Evolutionary conservation across 1,140 invertebrate genomes (phyloP), one percentile per base, ranked within the genome.

Genomic region (Ceratitis capitata): DNA sequence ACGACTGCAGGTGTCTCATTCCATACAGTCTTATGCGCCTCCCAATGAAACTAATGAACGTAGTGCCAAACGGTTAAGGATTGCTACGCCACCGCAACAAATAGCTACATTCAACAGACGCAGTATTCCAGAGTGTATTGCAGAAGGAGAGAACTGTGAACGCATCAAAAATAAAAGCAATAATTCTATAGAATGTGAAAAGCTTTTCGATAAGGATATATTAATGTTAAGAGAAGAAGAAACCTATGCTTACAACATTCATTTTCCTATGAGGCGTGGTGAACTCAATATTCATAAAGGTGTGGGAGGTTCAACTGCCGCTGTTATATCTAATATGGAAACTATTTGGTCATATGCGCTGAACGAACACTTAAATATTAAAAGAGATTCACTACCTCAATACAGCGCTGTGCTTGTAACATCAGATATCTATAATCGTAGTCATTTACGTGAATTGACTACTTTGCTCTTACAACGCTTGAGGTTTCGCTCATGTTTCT

Each of bases 381-480:
- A 86, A 0, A 53, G 87, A 9, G 95, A 94, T 89, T 95, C 98
- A 87, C 93, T 98, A 9, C 94, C 95, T 92, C 94, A 96, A 88
- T 98, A 98, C 91, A 95, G 96, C 91, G 97, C 95, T 69, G 96
- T 99, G 1, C 92, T 99, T 3, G 94, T 99, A 69, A 95, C 99
- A 88, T 97, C 98, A 47, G 98, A 98, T 93, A 96, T 98, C 88
- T 99, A 98, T 92, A 96, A 97, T 87, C 94, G 97, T 85, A 95
- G 95, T 19, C 96, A 98, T 93, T 93, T 99, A 32, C 97, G 97
- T 89, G 96, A 97, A 92, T 91, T 98, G 47, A 96, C 96, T 87
- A 96, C 95, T 12, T 90, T 99, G 29, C 92, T 99, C 85, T 90
- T 99, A 4, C 94, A 94, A 87, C 95, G 95, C 84, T 94, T 99